Percentiles rank a stretch among this genome's conserved stretches.
These are phyloP conservation scores for Notolepis coatsorum DNA, from an alignment of 2,797 vertebrate genomes.

Conservation along the genomic window DNA sequence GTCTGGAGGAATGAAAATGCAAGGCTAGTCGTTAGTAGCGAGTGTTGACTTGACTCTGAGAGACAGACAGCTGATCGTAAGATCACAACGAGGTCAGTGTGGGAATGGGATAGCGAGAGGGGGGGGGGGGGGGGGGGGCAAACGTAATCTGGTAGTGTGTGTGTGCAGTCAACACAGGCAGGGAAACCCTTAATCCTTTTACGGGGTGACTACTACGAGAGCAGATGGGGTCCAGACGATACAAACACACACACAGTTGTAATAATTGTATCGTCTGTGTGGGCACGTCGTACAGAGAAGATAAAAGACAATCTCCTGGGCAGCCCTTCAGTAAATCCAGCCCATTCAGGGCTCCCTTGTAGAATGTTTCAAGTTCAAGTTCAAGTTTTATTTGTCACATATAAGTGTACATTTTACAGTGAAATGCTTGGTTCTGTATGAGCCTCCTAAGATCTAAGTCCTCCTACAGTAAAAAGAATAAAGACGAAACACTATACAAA, in stretches of 20 bases:
- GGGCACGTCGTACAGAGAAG: conserved; percentile 14
- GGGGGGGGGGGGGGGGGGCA: conserved; percentile 38
- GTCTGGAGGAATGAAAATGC: conserved; percentile 27
- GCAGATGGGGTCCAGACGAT: conserved; percentile 48
- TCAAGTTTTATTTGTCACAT: too few relatives aligned
- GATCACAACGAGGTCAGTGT: conserved; percentile 23
- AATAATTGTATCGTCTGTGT: conserved; percentile 36
- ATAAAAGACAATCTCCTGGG: not conserved
- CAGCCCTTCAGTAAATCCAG: not conserved
- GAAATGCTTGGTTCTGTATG: too few relatives aligned
- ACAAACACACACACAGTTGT: conserved; percentile 9
- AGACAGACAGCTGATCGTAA: conserved; percentile 33
- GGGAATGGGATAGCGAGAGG: conserved; percentile 36
- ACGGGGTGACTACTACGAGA: conserved; percentile 11
- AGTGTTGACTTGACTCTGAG: conserved; percentile 30
- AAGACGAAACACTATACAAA: too few relatives aligned
- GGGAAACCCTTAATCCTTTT: conserved; percentile 45
- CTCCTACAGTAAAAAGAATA: too few relatives aligned
- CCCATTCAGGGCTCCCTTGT: not conserved
- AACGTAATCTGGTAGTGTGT: conserved; percentile 46
- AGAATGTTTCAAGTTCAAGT: too few relatives aligned
- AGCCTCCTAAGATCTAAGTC: too few relatives aligned
- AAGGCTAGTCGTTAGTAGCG: conserved; percentile 16
- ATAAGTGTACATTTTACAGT: too few relatives aligned
- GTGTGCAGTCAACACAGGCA: conserved; percentile 6